Evolutionary conservation across 2,888 invertebrate genomes (phyloP).

Genomic region (Calephelis perditalis): DNA sequence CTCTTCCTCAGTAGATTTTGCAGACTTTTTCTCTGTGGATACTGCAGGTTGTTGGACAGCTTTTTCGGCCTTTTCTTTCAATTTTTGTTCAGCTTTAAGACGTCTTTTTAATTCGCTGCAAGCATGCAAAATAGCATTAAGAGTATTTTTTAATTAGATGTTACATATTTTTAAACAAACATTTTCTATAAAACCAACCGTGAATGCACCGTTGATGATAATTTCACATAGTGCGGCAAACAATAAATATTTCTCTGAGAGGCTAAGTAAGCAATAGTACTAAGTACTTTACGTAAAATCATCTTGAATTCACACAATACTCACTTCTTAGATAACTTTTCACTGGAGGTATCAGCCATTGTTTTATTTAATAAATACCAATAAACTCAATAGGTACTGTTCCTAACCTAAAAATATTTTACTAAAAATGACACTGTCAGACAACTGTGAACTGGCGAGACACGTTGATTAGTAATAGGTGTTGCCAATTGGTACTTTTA

Average conservation of each 20-base stretch:
- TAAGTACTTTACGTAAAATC: slow-evolving; percentile 45
- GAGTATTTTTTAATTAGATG: too few relatives aligned
- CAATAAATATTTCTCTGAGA: slow-evolving; percentile 38
- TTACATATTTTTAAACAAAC: slow-evolving; percentile 6
- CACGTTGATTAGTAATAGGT: too few relatives aligned
- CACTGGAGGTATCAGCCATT: slow-evolving; percentile 78
- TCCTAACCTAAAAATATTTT: too few relatives aligned
- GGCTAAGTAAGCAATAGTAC: slow-evolving; percentile 35
- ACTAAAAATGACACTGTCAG: too few relatives aligned
- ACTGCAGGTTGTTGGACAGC: slow-evolving; percentile 68
- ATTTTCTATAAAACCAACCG: slow-evolving; percentile 52
- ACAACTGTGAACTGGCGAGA: too few relatives aligned
- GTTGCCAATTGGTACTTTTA: too few relatives aligned
- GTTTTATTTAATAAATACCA: slow-evolving; percentile 11
- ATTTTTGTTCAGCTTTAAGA: slow-evolving; percentile 94
- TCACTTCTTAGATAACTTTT: slow-evolving; percentile 85
- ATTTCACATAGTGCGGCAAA: slow-evolving; percentile 42
- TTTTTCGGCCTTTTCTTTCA: slow-evolving; percentile 93
- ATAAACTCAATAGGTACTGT: slow-evolving; percentile 3
- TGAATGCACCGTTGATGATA: slow-evolving; percentile 51
- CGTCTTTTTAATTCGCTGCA: slow-evolving; percentile 95
- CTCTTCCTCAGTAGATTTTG: slow-evolving; percentile 79
- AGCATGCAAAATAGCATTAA: too few relatives aligned
- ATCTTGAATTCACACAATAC: slow-evolving; percentile 56
- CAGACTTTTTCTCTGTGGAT: slow-evolving; percentile 49